A percentile compares a stretch with the other conserved stretches of the same genome.
Evolutionary conservation across 2,113 vertebrate species (phyloP).

Genomic region (Psilopsiagon aurifrons): DNA sequence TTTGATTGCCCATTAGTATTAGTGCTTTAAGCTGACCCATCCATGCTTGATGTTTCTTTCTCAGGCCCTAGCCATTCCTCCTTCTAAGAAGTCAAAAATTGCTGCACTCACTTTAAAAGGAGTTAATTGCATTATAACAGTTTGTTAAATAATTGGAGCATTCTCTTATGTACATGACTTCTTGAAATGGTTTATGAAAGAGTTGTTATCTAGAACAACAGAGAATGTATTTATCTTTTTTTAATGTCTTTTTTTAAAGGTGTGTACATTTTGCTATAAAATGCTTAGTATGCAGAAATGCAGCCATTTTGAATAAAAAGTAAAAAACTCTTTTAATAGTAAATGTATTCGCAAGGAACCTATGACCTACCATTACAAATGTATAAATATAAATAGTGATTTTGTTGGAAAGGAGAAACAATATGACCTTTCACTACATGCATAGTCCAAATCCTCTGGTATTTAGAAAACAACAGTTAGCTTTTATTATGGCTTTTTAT

Average conservation of each 20-base stretch:
- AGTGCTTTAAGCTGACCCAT: not conserved
- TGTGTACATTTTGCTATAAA: not conserved
- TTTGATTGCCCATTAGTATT: not conserved
- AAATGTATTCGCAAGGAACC: not conserved
- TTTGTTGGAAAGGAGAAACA: not conserved
- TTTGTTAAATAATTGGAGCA: constrained; percentile 17
- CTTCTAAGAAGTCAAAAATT: not conserved
- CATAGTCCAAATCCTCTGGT: not conserved
- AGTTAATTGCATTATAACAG: not conserved
- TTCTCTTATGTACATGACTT: not conserved
- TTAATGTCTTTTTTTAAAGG: not conserved
- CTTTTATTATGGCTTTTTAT: not conserved
- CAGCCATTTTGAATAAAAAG: not conserved
- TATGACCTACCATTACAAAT: not conserved
- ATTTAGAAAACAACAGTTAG: not conserved
- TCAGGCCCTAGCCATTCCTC: not conserved
- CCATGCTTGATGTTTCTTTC: not conserved
- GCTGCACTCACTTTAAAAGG: not conserved
- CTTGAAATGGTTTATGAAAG: not conserved
- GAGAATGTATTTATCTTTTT: not conserved
- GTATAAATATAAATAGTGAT: not conserved
- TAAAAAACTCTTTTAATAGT: not conserved
- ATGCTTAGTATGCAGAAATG: not conserved
- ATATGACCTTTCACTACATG: not conserved
- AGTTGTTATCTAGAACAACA: not conserved